These are phyloP conservation scores for Tenodera sinensis DNA, from an alignment of 2,888 invertebrate species.

Conservation along the genomic window DNA sequence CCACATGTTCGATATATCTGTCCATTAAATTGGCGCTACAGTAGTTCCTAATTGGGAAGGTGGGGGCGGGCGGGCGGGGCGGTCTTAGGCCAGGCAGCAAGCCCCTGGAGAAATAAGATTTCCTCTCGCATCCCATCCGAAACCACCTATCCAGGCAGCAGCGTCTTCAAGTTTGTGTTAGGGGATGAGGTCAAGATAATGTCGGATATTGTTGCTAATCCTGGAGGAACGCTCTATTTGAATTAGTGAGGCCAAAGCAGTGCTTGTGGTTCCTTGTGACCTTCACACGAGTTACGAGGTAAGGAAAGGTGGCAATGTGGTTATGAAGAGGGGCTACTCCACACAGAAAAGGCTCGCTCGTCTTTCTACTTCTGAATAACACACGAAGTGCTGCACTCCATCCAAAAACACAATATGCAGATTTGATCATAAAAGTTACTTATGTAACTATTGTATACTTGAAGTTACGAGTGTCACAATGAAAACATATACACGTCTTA, in stretches of 20 bases:
- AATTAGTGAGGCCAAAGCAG: background rate
- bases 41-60: constrained; percentile 16
- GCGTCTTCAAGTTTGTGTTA: background rate
- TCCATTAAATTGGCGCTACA: constrained; percentile 16
- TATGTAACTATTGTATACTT: too few relatives aligned
- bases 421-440: too few relatives aligned
- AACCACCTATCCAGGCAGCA: constrained; percentile 2
- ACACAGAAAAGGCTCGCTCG: too few relatives aligned
- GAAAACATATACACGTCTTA: too few relatives aligned
- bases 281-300: background rate
- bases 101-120: constrained; percentile 13
- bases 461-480: too few relatives aligned
- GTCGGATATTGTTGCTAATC: background rate
- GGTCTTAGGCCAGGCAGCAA: background rate
- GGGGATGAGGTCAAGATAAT: constrained; percentile 16
- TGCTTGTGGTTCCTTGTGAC: background rate
- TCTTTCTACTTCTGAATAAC: too few relatives aligned
- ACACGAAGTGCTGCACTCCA: too few relatives aligned
- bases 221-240: constrained; percentile 4
- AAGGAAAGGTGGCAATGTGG: too few relatives aligned
- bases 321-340: too few relatives aligned
- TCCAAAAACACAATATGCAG: too few relatives aligned
- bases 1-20: constrained; percentile 20
- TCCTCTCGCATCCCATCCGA: background rate
- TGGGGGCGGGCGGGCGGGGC: background rate